These are phyloP conservation scores for Harpagifer antarcticus DNA, from an alignment of 2,797 vertebrate genomes.

Conservation along the genomic window DNA sequence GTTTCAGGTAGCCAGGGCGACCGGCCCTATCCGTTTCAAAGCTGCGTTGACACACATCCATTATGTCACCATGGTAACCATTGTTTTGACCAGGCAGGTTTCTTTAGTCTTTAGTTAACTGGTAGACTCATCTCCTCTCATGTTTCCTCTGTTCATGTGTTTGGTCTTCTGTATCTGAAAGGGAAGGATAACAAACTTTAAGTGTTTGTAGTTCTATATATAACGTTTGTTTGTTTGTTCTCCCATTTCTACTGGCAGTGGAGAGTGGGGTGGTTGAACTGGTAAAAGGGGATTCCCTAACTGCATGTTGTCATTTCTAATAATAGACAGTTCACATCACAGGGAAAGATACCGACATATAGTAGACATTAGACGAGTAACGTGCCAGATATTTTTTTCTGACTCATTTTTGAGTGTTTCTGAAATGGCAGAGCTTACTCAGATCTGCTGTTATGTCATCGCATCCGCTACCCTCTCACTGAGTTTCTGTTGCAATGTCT, in stretches of 20 bases:
- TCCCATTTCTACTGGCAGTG: neutral
- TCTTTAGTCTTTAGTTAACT: slow-evolving; percentile 19
- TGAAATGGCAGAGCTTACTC: slow-evolving; percentile 39
- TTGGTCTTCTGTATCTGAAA: slow-evolving; percentile 2
- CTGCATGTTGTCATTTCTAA: slow-evolving; percentile 46
- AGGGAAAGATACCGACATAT: neutral
- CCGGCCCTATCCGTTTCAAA: slow-evolving; percentile 38
- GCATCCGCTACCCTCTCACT: neutral
- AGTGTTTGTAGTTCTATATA: neutral
- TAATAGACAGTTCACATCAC: slow-evolving; percentile 47
- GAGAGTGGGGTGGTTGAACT: slow-evolving; percentile 11
- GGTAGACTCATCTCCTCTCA: slow-evolving; percentile 47
- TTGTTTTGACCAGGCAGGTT: slow-evolving; percentile 57
- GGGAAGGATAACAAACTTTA: neutral
- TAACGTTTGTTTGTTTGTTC: slow-evolving; percentile 21
- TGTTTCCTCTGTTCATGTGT: slow-evolving; percentile 35
- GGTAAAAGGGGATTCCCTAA: slow-evolving; percentile 43
- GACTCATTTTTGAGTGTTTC: slow-evolving; percentile 66
- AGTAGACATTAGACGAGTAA: too few species aligned
- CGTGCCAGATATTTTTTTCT: slow-evolving; percentile 35
- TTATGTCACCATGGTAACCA: slow-evolving; percentile 54
- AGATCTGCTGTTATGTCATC: slow-evolving; percentile 24
- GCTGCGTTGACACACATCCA: slow-evolving; percentile 40
- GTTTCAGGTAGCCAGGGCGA: slow-evolving; percentile 66
- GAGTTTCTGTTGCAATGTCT: neutral